These are phyloP conservation scores for Scalopus aquaticus DNA, from an alignment of 2,113 vertebrate species.

Conservation along the genomic window DNA sequence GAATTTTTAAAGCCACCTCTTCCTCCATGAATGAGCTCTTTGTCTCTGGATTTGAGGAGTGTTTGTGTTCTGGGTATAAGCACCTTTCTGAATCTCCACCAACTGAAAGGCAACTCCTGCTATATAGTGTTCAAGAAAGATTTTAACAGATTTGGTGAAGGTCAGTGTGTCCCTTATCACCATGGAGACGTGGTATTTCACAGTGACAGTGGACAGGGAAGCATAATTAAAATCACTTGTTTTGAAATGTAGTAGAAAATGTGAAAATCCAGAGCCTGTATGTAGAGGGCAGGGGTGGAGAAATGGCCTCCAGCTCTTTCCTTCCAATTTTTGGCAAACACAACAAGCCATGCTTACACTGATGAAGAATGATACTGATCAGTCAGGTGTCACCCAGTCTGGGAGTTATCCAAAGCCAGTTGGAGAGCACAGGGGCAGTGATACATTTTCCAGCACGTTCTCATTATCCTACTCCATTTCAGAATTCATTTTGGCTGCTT, in stretches of 20 bases:
- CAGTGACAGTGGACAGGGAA: constrained; percentile 5
- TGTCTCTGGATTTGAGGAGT: background rate
- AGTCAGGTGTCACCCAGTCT: background rate
- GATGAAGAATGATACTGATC: constrained; percentile 60
- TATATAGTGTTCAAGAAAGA: background rate
- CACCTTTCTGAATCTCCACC: background rate
- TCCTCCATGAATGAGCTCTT: background rate
- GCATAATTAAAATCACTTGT: background rate
- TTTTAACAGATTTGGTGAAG: background rate
- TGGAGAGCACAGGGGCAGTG: background rate
- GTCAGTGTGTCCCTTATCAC: background rate
- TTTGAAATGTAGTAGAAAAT: background rate
- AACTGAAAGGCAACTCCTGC: background rate
- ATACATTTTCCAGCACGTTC: background rate
- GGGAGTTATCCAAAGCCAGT: constrained; percentile 28
- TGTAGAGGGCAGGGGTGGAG: background rate
- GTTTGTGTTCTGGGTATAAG: background rate
- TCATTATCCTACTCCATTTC: background rate
- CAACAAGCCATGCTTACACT: background rate
- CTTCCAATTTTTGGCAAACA: constrained; percentile 51
- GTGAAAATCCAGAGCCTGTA: background rate
- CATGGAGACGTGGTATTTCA: background rate
- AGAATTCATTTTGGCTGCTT: constrained; percentile 8
- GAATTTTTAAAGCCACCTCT: background rate
- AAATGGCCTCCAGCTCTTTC: constrained; percentile 35